phyloP scores from a whole-genome alignment of 2,888 invertebrate genomes.

The Antheraea assamensis region DNA sequence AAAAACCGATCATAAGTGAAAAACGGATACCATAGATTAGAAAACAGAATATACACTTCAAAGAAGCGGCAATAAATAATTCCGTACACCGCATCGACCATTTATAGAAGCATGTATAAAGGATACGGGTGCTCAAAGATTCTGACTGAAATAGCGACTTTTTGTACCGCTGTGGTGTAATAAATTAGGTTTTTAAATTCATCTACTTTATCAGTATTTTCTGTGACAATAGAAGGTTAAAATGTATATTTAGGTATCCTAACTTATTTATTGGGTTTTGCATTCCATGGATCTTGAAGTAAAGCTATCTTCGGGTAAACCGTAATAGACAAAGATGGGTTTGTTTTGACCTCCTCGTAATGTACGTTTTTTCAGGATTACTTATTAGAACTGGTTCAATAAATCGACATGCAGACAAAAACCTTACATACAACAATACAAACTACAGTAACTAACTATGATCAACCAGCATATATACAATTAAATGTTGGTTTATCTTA shows the following conservation, averaged over 20 bases:
- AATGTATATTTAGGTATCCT: neutral
- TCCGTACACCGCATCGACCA: too few relatives aligned
- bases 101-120: neutral
- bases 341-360: neutral
- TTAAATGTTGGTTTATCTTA: neutral
- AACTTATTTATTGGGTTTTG: neutral
- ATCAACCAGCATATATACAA: neutral
- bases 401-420: neutral
- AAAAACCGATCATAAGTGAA: neutral
- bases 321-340: neutral
- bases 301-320: neutral
- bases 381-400: neutral
- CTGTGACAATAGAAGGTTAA: neutral
- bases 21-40: neutral
- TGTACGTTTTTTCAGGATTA: too few relatives aligned
- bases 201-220: neutral
- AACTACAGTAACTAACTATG: neutral
- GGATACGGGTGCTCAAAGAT: neutral
- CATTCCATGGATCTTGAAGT: too few relatives aligned
- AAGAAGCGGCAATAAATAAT: neutral
- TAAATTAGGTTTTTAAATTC: neutral
- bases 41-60: neutral
- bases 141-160: neutral
- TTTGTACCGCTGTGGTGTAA: neutral
- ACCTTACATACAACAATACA: neutral